Evolutionary conservation across 2,888 invertebrate genomes (phyloP), one percentile per base, ranked within the genome.

Genomic region (Trissolcus japonicus): DNA sequence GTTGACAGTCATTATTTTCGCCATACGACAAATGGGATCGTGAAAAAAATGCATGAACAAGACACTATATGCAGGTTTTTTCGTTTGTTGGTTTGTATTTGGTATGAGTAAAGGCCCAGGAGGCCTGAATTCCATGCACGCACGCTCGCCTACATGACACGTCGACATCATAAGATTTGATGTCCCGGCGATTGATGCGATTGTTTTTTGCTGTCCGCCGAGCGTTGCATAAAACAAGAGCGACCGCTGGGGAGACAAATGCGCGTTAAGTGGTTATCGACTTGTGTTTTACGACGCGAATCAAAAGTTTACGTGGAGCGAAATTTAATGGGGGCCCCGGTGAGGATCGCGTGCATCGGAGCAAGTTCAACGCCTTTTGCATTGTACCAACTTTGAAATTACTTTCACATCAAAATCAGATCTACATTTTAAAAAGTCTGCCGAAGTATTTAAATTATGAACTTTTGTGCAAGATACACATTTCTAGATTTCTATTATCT

Each of bases 251-350:
- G 72, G 57, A 65, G 63, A 72, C 59, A 73, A 60, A 73, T 66
- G 73, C 35, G 66, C 66, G 73, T 55, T 66, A 73, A 73, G 73
- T 73, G 66, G 66, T 73, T 67, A 74, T 74, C 74, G 66, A 51
- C 59, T 57, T 19, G 61, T 67, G 74, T 43, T 74, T 67, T 67
- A 74, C 57, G 51, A 74, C 51, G 65, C 72, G 46, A 25, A 56
- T 17, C 9, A 67, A 74, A 74, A 74, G 11, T 6, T 35, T 67
- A 67, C 74, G 74, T 66, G 74, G 56, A 17, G 41, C 61, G 74
- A 66, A 74, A 35, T 73, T 66, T 25, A 55, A 59, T 48, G 69
- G 41, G 9, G 11, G 7, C 46, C 41, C 6, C 54, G 6, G 46
- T 1, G 7, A 14, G 43, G 56, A 54, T 62, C 61, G 69, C 69